Conservation (phyloP, 2,797 vertebrate genomes). For the Eulemur mongoz region DNA sequence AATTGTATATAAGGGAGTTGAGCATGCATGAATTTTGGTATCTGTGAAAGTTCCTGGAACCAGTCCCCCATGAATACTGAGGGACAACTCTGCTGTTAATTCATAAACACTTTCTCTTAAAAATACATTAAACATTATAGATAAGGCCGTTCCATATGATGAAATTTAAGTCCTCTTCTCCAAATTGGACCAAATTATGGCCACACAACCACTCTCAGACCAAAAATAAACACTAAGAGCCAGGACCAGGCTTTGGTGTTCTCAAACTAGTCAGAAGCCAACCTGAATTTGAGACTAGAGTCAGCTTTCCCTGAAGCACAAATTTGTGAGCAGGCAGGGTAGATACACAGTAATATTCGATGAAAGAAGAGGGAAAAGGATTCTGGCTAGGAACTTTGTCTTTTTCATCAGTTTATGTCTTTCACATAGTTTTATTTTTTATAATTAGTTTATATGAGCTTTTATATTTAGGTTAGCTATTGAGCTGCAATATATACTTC, state of each 20-base stretch:
- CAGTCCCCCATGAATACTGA: no score
- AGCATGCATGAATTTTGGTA: no score
- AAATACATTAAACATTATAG: no score
- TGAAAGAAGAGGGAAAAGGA: no score
- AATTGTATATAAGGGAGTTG: no score
- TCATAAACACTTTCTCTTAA: no score
- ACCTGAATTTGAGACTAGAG: not conserved
- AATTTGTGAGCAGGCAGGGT: not conserved
- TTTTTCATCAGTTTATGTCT: not conserved
- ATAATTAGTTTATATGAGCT: not conserved
- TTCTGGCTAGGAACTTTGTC: no score
- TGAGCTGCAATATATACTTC: not conserved
- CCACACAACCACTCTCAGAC: not conserved
- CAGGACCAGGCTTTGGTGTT: not conserved
- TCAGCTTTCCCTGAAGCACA: not conserved
- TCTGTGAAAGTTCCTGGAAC: no score
- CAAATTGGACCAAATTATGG: not conserved
- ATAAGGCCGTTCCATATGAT: not conserved
- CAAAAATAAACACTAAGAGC: not conserved
- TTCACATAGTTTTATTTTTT: not conserved
- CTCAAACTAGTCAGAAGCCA: not conserved
- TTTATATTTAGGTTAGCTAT: not conserved
- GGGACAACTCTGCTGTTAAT: no score
- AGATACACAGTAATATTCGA: no score
- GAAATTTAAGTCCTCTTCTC: not conserved